These are phyloP conservation scores for Crossaster papposus DNA, from an alignment of 53 echinoderm and acorn worm species.

Conservation along the genomic window DNA sequence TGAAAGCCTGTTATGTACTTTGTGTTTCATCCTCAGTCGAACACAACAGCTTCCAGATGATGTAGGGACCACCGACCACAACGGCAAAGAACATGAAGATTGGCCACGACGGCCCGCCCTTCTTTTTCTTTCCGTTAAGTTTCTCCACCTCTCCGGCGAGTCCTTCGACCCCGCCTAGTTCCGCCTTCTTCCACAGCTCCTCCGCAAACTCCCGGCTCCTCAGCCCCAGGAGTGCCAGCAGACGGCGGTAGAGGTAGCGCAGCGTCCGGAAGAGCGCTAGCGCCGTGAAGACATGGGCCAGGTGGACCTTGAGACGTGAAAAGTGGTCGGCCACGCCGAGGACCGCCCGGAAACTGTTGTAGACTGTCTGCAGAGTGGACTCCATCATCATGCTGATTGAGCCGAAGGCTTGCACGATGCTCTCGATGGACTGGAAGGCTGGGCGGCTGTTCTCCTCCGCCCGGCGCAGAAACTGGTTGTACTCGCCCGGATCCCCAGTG, in stretches of 20 bases:
- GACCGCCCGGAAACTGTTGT: slow-evolving; percentile 97
- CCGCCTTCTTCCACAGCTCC: slow-evolving; percentile 85
- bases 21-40: slow-evolving; percentile 65
- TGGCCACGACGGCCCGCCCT: slow-evolving; percentile 82
- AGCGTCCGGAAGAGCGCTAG: slow-evolving; percentile 86
- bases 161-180: slow-evolving; percentile 52
- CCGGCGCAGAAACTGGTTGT: slow-evolving; percentile 82
- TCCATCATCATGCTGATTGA: slow-evolving; percentile 99
- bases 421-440: slow-evolving; percentile 97
- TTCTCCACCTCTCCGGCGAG: slow-evolving; percentile 34
- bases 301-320: slow-evolving; percentile 88
- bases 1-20: slow-evolving; percentile 46
- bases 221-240: slow-evolving; percentile 75
- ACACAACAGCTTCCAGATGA: slow-evolving; percentile 92
- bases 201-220: slow-evolving; percentile 78
- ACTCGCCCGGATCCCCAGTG: slow-evolving; percentile 46
- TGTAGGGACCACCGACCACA: slow-evolving; percentile 90
- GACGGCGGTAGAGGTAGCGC: slow-evolving; percentile 72
- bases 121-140: slow-evolving; percentile 34
- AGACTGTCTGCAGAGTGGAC: slow-evolving; percentile 92
- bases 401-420: slow-evolving; percentile 93
- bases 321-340: slow-evolving; percentile 96
- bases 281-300: slow-evolving; percentile 86
- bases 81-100: slow-evolving; percentile 99
- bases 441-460: slow-evolving; percentile 95